Percentiles rank a stretch among this genome's conserved stretches.
Conservation (phyloP, 2,888 invertebrate species). For the Torymus aiolomorphi region DNA sequence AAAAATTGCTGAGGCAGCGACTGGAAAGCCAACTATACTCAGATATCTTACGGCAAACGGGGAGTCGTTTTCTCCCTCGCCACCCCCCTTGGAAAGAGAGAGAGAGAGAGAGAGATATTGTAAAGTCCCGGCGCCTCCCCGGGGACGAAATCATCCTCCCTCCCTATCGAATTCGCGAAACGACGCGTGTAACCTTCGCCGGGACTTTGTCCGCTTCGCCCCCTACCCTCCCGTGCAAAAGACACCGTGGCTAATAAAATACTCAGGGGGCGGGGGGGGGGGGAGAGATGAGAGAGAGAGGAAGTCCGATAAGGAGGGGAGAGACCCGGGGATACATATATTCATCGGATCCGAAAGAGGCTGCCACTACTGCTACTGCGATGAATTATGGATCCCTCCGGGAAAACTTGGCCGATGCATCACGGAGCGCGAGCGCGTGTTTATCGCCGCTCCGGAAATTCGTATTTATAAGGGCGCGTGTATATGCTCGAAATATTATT, state of each 20-base stretch:
- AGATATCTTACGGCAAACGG: too few relatives aligned
- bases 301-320: slow-evolving; percentile 9
- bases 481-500: neutral
- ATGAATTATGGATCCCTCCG: slow-evolving; percentile 34
- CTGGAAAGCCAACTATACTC: too few relatives aligned
- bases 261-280: neutral
- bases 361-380: neutral
- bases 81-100: too few relatives aligned
- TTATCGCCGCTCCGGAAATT: neutral
- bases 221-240: too few relatives aligned
- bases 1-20: too few relatives aligned
- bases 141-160: too few relatives aligned
- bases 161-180: neutral
- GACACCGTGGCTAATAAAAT: too few relatives aligned
- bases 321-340: slow-evolving; percentile 18
- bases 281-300: neutral
- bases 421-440: neutral
- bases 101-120: too few relatives aligned
- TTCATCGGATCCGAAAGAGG: slow-evolving; percentile 30
- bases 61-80: too few relatives aligned
- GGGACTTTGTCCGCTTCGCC: too few relatives aligned
- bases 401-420: slow-evolving; percentile 13
- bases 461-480: neutral
- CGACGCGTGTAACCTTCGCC: neutral
- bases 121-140: too few relatives aligned